These are phyloP conservation scores for Megalops cyprinoides DNA, from an alignment of 2,797 vertebrate genomes.

Conservation along the genomic window DNA sequence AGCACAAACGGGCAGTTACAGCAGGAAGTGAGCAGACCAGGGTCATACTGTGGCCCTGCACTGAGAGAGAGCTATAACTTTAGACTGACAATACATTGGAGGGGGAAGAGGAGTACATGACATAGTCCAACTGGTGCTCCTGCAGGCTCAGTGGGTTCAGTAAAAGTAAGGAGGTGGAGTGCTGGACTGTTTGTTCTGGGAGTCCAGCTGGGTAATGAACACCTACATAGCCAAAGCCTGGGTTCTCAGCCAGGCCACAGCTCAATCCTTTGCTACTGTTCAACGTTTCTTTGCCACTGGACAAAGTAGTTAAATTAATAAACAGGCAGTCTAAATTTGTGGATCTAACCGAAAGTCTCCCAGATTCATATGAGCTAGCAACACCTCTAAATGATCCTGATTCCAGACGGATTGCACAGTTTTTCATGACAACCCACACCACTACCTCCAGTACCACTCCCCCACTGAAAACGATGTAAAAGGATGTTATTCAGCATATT, in stretches of 20 bases:
- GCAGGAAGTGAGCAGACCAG: background rate
- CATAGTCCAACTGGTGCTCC: conserved; percentile 58
- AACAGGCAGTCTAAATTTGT: background rate
- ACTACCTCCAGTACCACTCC: too few species aligned
- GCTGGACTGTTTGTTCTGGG: background rate
- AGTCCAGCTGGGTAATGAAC: conserved; percentile 16
- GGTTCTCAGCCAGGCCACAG: background rate
- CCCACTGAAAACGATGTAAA: conserved; percentile 24
- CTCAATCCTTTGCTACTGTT: too few species aligned
- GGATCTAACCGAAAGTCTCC: background rate
- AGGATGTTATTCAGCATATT: conserved; percentile 43
- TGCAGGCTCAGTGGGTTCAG: conserved; percentile 59
- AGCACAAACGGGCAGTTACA: background rate
- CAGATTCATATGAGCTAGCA: conserved; percentile 4
- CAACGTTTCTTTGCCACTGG: too few species aligned
- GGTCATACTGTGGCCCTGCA: background rate
- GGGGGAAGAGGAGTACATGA: conserved; percentile 64
- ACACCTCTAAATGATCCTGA: background rate
- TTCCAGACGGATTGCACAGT: background rate
- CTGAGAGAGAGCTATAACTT: conserved; percentile 8
- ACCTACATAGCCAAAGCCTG: background rate
- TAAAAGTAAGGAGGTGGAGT: conserved; percentile 59
- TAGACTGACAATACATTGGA: background rate
- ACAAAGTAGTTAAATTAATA: conserved; percentile 7
- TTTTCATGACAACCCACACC: too few species aligned